These are phyloP conservation scores for Lysandra bellargus DNA, from an alignment of 2,888 invertebrate genomes.

Conservation along the genomic window DNA sequence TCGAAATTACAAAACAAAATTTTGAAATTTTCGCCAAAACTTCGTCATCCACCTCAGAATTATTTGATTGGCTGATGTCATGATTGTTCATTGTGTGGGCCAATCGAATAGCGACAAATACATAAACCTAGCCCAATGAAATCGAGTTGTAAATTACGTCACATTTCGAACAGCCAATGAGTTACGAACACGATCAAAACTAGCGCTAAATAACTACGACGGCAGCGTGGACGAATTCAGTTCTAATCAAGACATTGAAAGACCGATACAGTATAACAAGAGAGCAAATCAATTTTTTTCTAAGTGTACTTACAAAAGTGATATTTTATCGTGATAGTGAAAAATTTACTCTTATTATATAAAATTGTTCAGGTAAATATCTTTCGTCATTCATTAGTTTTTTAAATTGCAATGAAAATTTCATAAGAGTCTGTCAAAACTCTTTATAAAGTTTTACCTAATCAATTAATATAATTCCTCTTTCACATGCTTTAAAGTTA, in stretches of 20 bases:
- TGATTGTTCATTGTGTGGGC: slow-evolving; percentile 81
- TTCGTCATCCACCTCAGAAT: slow-evolving; percentile 43
- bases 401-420: background rate
- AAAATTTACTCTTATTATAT: background rate
- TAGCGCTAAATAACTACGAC: slow-evolving; percentile 78
- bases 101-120: slow-evolving; percentile 83
- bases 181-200: slow-evolving; percentile 80
- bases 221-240: slow-evolving; percentile 71
- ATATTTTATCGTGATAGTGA: slow-evolving; percentile 28
- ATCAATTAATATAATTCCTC: background rate
- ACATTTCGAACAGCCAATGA: slow-evolving; percentile 75
- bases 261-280: slow-evolving; percentile 47
- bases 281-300: slow-evolving; percentile 44
- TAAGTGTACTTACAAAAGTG: slow-evolving; percentile 57
- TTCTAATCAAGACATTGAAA: slow-evolving; percentile 70
- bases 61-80: slow-evolving; percentile 35
- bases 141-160: slow-evolving; percentile 59
- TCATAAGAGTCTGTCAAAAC: background rate
- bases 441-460: background rate
- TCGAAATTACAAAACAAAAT: slow-evolving; percentile 39
- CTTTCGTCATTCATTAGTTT: background rate
- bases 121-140: slow-evolving; percentile 70
- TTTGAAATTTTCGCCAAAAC: slow-evolving; percentile 62
- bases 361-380: slow-evolving; percentile 28
- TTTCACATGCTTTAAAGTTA: background rate